Conservation (phyloP, 2,797 vertebrate genomes). For the Phrynocephalus vlangalii region DNA sequence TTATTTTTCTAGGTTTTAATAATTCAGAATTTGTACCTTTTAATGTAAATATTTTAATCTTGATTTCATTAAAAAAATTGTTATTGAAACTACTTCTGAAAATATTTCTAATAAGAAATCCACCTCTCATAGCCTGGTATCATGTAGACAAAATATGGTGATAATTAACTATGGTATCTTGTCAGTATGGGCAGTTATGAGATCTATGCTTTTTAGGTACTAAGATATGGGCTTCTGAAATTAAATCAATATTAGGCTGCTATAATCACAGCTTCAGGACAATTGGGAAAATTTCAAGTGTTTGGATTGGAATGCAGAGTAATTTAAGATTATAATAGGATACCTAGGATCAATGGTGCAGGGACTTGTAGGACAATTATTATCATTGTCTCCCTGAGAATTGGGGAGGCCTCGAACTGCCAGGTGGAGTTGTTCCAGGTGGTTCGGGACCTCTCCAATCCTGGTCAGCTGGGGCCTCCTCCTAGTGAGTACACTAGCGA, state of each 20-base stretch:
- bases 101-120: constrained; percentile 20
- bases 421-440: too few relatives aligned
- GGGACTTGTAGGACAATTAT: too few relatives aligned
- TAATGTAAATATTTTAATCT: constrained; percentile 16
- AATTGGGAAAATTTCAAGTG: not conserved
- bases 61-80: constrained; percentile 30
- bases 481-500: too few relatives aligned
- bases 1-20: constrained; percentile 10
- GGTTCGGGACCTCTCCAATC: too few relatives aligned
- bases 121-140: not conserved
- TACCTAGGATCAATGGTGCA: too few relatives aligned
- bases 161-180: not conserved
- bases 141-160: not conserved
- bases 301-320: too few relatives aligned
- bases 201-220: not conserved
- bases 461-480: too few relatives aligned
- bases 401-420: too few relatives aligned
- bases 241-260: not conserved
- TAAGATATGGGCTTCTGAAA: not conserved
- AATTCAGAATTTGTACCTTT: constrained; percentile 20
- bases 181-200: not conserved
- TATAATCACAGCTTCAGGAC: not conserved
- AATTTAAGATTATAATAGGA: too few relatives aligned
- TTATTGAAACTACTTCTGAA: not conserved
- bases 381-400: too few relatives aligned